Evolutionary conservation across 2,797 vertebrate genomes (phyloP), one percentile per base, ranked within the genome.

Genomic region (Acanthurus lineatus): DNA sequence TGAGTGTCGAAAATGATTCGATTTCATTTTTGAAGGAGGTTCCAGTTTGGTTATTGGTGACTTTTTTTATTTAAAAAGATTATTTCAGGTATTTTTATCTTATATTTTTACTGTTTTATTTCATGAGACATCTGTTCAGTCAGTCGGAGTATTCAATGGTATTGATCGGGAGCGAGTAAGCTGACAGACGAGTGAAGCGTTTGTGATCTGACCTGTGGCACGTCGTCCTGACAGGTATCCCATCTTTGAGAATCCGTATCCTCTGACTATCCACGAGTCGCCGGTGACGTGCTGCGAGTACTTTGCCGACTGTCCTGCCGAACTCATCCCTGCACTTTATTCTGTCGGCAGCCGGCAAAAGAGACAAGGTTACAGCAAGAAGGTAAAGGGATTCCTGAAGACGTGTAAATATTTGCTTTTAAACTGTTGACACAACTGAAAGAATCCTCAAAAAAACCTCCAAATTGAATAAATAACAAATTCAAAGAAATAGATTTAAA

Each of bases 171-270:
- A 32, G 28, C 28, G 28, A 3, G 28, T 32, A 32, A 32, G 28
- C 28, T 32, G 28, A 32, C 4, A 32, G 28, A 32, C 28, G 28
- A 32, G 28, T 32, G 28, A 32, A 32, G 28, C 28, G 28, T 32
- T 32, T 32, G 28, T 32, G 12, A 16, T 63, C 10, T 61, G 9
- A 69, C 49, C 28, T 71, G n/a, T 67, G 17, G 2, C 49, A 3
- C 17, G 0, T 76, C 81, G 32, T 73, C 1, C n/a, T 87, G 84
- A 68, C 96, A 99, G 98, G 77, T 99, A 99, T 77, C 98, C 98
- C n/a, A 97, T 98, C 93, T 99, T 99, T 96, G 98, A 99, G 94
- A 99, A 96, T 88, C 98, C 98, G 0, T 99, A 99, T 86, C 97
- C 98, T 76, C 92, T 99, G 91, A 96, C 94, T 56, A 97, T 99